Conservation (phyloP, 1,140 invertebrate species). For the Heliconius melpomene region DNA sequence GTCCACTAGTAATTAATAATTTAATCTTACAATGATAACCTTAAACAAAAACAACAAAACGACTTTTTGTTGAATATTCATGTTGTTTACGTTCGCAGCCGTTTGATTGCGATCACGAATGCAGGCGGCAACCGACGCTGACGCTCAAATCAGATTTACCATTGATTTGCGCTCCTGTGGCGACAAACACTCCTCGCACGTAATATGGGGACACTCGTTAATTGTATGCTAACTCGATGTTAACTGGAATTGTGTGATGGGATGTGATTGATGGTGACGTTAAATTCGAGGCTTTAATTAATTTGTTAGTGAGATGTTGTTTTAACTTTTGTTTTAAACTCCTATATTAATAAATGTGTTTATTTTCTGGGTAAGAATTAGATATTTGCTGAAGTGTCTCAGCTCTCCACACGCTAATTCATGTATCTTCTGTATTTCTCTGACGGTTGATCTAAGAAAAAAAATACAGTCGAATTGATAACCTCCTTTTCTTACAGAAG, state of each 20-base stretch:
- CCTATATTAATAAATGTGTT: too few relatives aligned
- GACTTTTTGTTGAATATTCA: constrained; percentile 34
- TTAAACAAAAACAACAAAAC: constrained; percentile 1
- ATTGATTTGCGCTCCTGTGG: constrained; percentile 27
- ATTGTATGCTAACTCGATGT: constrained; percentile 16
- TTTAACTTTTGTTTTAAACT: neutral
- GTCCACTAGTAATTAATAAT: neutral
- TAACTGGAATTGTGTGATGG: constrained; percentile 1
- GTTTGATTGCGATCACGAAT: constrained; percentile 37
- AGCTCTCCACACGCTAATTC: too few relatives aligned
- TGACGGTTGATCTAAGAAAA: accelerated
- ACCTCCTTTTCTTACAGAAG: too few relatives aligned
- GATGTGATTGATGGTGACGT: neutral
- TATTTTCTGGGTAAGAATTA: too few relatives aligned
- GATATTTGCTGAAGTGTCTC: too few relatives aligned
- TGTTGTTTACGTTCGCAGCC: constrained; percentile 17
- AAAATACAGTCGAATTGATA: too few relatives aligned
- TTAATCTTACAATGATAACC: constrained; percentile 3
- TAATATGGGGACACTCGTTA: constrained; percentile 30
- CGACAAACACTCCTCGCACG: constrained; percentile 31
- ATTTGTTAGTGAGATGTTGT: neutral
- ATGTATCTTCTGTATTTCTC: too few relatives aligned
- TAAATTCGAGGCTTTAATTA: neutral
- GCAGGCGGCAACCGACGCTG: constrained; percentile 23
- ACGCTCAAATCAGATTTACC: constrained; percentile 36